These are phyloP conservation scores for Ptyas mucosa DNA, from an alignment of 2,113 vertebrate species.

Conservation along the genomic window DNA sequence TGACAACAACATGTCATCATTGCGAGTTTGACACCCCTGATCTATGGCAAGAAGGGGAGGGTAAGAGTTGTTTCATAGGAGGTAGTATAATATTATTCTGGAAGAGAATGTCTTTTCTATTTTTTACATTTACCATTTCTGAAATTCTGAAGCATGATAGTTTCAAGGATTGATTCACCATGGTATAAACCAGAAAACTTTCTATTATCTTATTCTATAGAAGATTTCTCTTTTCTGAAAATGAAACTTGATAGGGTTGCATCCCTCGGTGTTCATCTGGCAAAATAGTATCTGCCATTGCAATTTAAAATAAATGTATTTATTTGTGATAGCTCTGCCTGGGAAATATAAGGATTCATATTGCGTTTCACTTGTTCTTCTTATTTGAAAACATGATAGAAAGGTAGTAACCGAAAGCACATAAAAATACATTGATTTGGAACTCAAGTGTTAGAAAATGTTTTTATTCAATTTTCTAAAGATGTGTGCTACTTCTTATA, in stretches of 20 bases:
- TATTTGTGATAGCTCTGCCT: background rate
- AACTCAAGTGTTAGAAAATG: background rate
- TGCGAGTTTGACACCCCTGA: no score
- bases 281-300: background rate
- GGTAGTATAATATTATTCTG: background rate
- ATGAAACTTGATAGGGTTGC: background rate
- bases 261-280: background rate
- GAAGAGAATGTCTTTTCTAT: background rate
- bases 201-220: background rate
- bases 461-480: background rate
- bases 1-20: no score
- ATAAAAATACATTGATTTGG: background rate
- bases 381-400: background rate
- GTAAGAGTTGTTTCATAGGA: background rate
- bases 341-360: background rate
- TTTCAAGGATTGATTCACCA: background rate
- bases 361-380: background rate
- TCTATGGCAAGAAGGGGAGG: background rate
- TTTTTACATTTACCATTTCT: background rate
- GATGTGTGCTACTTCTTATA: background rate
- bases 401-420: background rate
- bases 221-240: background rate
- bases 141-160: background rate
- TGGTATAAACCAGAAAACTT: background rate
- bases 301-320: background rate